Evolutionary conservation across 2,888 invertebrate genomes (phyloP), one percentile per base, ranked within the genome.

Genomic region (Parnassius smintheus): DNA sequence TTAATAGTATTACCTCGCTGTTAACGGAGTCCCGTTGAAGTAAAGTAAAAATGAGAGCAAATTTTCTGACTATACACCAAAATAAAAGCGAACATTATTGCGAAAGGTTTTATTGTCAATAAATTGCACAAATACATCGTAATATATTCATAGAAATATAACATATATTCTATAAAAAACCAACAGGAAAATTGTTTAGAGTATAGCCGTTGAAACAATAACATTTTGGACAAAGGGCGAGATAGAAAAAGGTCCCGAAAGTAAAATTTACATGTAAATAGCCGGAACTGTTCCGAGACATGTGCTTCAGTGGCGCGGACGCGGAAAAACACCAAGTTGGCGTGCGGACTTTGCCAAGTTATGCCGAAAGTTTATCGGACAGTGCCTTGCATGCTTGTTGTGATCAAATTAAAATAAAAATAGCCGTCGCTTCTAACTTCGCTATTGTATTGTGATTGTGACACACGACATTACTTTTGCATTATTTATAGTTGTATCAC

Each of bases 341-440:
- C n/a, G 42, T 2, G 9, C 56, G 13, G 56, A 61, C 35, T 61
- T 45, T 8, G 22, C 35, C 56, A 61, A 61, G 54, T 61, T 55
- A 50, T 60, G 55, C 50, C 13, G 49, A 61, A 55, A 61, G 60
- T 61, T 55, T 55, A n/a, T 22, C 49, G 11, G 55, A 9, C 49
- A 13, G 9, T 18, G 49, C 18, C 48, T 7, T 9, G 45, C 44
- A 1, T 41, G 11, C 13, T 9, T 22, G 2, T n/a, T 13, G 1
- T n/a, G 45, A 22, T 13, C 48, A 22, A 49, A 48, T 35, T 18
- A 18, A 59, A 59, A 13, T 48, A 59, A 18, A n/a, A 25, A 35
- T n/a, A 22, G 7, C 25, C 18, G 4, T 11, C 25, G 25, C 51
- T 12, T 13, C 4, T 35, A 7, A 49, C 49, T 18, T 9, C 0